A percentile compares a stretch with the other conserved stretches of the same genome.
These are phyloP conservation scores for Leptopterna dolabrata DNA, from an alignment of 2,888 invertebrate species.

Conservation along the genomic window DNA sequence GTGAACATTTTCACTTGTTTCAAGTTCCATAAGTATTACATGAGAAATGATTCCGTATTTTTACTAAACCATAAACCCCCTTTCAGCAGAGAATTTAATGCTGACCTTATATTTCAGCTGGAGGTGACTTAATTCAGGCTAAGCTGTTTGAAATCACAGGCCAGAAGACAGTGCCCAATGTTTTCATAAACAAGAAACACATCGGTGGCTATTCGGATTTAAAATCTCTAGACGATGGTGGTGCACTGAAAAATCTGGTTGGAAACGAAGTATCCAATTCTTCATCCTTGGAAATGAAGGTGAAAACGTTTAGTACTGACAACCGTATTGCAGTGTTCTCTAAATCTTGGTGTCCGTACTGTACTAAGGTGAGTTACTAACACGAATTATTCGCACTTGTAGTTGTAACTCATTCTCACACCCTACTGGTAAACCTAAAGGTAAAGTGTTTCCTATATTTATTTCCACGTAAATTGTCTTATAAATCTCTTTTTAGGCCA, in stretches of 20 bases:
- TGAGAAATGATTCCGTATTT: too few species aligned
- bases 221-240: not conserved
- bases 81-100: too few species aligned
- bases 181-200: constrained; percentile 29
- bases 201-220: constrained; percentile 38
- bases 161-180: constrained; percentile 38
- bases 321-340: constrained; percentile 6
- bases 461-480: too few species aligned
- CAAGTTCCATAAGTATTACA: too few species aligned
- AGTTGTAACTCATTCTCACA: too few species aligned
- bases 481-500: not conserved
- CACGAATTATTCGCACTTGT: not conserved
- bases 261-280: not conserved
- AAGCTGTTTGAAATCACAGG: constrained; percentile 28
- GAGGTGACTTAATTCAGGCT: constrained; percentile 11
- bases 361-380: constrained; percentile 37
- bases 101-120: not conserved
- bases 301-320: not conserved
- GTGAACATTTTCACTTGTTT: not conserved
- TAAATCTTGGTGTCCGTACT: constrained; percentile 44
- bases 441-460: too few species aligned
- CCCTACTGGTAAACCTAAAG: too few species aligned
- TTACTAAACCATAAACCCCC: too few species aligned
- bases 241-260: not conserved
- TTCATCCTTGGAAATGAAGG: not conserved